phyloP scores from a whole-genome alignment of 2,888 invertebrate genomes.

The Trisateles emortualis region DNA sequence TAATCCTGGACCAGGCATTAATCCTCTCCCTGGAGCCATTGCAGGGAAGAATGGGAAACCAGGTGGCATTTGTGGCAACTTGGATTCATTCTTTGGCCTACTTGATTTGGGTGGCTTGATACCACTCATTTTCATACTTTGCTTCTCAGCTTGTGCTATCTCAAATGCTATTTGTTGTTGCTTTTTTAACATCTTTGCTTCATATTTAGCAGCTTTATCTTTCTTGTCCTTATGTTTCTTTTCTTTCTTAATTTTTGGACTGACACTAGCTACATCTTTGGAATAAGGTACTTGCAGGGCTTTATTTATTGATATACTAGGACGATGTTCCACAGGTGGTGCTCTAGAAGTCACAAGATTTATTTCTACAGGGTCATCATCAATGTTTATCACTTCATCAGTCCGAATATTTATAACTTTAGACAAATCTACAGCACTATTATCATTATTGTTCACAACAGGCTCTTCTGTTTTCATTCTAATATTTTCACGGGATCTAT shows the following conservation, averaged over 20 bases:
- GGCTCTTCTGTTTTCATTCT: conserved; percentile 73
- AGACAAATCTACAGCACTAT: conserved; percentile 82
- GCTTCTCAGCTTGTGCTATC: conserved; percentile 75
- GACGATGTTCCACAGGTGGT: conserved; percentile 59
- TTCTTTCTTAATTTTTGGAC: conserved; percentile 88
- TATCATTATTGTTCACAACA: conserved; percentile 83
- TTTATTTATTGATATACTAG: conserved; percentile 78
- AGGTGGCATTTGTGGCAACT: conserved; percentile 75
- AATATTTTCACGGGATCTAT: conserved; percentile 62
- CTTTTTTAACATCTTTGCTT: conserved; percentile 79
- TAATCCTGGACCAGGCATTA: conserved; percentile 85
- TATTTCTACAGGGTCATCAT: conserved; percentile 80
- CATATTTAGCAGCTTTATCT: conserved; percentile 79
- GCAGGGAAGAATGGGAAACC: conserved; percentile 81
- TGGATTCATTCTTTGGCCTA: conserved; percentile 77
- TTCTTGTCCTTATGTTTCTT: conserved; percentile 85
- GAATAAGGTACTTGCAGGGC: conserved; percentile 79
- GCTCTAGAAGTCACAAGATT: conserved; percentile 61
- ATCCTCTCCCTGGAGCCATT: conserved; percentile 81
- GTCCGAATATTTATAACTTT: conserved; percentile 81
- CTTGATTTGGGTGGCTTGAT: conserved; percentile 71
- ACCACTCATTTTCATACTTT: conserved; percentile 69
- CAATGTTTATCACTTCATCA: conserved; percentile 82
- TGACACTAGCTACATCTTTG: conserved; percentile 85
- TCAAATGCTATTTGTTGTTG: conserved; percentile 78